A percentile compares a stretch with the other conserved stretches of the same genome.
These are phyloP conservation scores for Sardina pilchardus DNA, from an alignment of 2,113 vertebrate species.

Conservation along the genomic window DNA sequence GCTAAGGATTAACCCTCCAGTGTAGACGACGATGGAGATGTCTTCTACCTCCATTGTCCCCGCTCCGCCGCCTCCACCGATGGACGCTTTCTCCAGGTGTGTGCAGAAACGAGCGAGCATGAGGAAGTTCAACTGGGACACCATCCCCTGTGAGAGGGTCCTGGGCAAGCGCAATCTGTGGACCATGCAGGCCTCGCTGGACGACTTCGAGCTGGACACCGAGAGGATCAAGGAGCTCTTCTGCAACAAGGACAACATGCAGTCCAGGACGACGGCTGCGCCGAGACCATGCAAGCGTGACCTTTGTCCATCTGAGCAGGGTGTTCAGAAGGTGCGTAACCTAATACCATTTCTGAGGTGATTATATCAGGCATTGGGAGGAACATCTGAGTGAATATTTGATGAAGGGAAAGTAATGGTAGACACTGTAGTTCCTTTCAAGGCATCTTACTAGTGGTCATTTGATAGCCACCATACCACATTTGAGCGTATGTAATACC, in stretches of 20 bases:
- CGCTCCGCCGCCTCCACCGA: conserved; percentile 43
- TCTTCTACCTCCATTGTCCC: conserved; percentile 35
- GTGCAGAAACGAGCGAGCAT: conserved; percentile 63
- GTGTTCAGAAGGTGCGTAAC: conserved; percentile 55
- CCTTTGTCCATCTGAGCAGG: conserved; percentile 39
- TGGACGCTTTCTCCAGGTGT: conserved; percentile 26
- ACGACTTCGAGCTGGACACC: conserved; percentile 72
- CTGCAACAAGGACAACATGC: conserved; percentile 64
- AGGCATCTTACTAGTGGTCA: neutral
- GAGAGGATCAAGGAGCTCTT: conserved; percentile 79
- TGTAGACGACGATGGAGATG: neutral
- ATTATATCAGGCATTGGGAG: neutral
- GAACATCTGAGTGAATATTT: neutral
- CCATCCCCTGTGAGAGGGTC: conserved; percentile 74
- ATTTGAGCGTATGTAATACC: neutral
- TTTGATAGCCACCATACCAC: neutral
- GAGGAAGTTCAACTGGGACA: conserved; percentile 80
- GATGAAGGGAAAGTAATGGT: conserved; percentile 16
- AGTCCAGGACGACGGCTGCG: conserved; percentile 29
- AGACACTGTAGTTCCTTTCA: neutral
- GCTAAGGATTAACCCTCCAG: neutral
- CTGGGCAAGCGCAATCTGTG: conserved; percentile 75
- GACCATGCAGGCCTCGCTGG: conserved; percentile 63
- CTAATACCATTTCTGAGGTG: neutral
- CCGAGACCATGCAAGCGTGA: conserved; percentile 51